Evolutionary conservation across 2,113 vertebrate genomes (phyloP), one percentile per base, ranked within the genome.

Genomic region (Pelecanus crispus): DNA sequence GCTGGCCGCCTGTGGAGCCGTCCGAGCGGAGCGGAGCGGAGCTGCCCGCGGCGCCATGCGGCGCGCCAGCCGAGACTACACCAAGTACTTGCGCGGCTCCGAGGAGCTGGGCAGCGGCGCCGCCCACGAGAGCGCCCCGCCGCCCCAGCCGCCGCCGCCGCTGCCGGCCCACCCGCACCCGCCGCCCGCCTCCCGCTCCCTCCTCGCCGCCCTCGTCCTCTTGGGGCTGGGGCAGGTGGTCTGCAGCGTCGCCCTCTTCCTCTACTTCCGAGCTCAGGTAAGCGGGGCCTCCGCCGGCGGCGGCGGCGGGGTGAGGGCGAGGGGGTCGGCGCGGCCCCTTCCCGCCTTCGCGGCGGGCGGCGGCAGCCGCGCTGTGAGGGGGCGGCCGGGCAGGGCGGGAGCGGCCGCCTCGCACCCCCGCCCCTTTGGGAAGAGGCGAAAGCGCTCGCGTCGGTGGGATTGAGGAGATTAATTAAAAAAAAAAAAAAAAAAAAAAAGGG

Each of bases 251-350:
- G 99, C 99, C 11, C 98, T 99, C 82, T 98, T 99, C 89, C 96
- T 99, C 77, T 99, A 99, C 97, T 98, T 99, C 97, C 98, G 99
- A 89, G 98, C 99, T 53, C 99, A 99, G 98, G 98, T 99, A 79
- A 96, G 98, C 97, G 97, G 53, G 38, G 15, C 47, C 56, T 31
- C 44, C 10, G 61, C 40, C 15, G 22, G 2, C 18, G 75, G 12
- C 18, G n/a, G 55, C 24, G 18, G 70, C 40, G n/a, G 15, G 34
- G 29, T 11, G 34, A 17, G 40, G 47, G 10, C 13, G 44, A 10
- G 17, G 32, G 59, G 20, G 13, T 29, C 16, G 28, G 17, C 28
- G 72, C 34, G 24, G 82, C 9, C 21, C 24, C 55, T 25, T 45
- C 8, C 32, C 47, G 2, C 53, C 34, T 14, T 8, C 5, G 49